phyloP scores from a whole-genome alignment of 1,140 invertebrate species.

The Heliconius congener region DNA sequence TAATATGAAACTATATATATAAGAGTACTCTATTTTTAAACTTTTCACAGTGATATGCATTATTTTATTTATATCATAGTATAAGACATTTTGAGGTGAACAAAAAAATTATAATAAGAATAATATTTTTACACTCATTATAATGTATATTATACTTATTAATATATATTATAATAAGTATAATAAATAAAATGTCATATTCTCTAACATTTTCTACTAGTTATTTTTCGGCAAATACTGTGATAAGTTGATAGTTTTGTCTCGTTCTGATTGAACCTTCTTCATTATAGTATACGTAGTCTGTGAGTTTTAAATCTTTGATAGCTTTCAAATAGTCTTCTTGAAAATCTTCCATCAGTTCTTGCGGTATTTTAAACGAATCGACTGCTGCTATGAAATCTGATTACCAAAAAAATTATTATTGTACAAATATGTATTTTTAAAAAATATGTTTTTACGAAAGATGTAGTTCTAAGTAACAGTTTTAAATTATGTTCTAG shows the following conservation, averaged over 20 bases:
- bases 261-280: slow-evolving; percentile 56
- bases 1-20: no score
- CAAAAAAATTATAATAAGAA: no score
- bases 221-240: slow-evolving; percentile 78
- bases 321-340: slow-evolving; percentile 82
- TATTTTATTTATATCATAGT: neutral
- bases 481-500: no score
- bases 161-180: no score
- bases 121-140: no score
- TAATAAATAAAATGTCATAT: no score
- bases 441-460: neutral
- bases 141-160: no score
- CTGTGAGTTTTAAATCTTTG: slow-evolving; percentile 73
- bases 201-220: neutral
- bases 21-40: neutral
- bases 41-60: neutral
- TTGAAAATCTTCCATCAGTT: slow-evolving; percentile 84
- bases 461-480: no score
- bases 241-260: slow-evolving; percentile 81
- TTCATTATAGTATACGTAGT: slow-evolving; percentile 67
- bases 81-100: neutral
- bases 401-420: slow-evolving; percentile 55
- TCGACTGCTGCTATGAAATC: slow-evolving; percentile 88
- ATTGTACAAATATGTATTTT: neutral
- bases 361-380: slow-evolving; percentile 87